phyloP scores from a whole-genome alignment of 2,113 vertebrate species.

The Callionymus lyra region DNA sequence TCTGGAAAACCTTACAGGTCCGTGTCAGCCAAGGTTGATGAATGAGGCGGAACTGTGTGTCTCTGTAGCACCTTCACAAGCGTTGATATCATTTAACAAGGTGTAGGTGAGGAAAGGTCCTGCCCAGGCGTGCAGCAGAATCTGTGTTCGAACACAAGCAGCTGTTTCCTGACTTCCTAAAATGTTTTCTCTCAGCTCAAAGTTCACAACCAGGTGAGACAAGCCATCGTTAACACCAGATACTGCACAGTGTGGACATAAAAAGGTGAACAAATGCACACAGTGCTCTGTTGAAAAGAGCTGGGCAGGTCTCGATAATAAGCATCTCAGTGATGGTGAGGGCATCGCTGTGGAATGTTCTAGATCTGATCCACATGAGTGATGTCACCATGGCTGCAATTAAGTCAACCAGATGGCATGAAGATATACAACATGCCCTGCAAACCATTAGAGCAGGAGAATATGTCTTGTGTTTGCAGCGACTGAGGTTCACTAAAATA shows the following conservation, averaged over 20 bases:
- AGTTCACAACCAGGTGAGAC: conserved; percentile 9
- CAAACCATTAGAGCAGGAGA: conserved; percentile 12
- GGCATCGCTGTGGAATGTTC: conserved; percentile 46
- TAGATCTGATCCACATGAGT: conserved; percentile 41
- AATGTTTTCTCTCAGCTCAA: conserved; percentile 13
- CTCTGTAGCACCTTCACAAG: conserved; percentile 7
- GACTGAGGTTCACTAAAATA: conserved; percentile 17
- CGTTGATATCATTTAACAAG: conserved; percentile 20
- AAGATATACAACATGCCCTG: conserved; percentile 20
- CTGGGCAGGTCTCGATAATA: conserved; percentile 50
- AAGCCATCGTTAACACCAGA: conserved; percentile 15
- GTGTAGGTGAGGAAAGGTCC: conserved; percentile 19
- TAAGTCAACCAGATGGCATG: conserved; percentile 48
- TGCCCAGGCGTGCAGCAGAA: conserved; percentile 5
- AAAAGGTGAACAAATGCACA: neutral
- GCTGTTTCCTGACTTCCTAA: conserved; percentile 22
- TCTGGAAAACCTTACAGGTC: conserved; percentile 6
- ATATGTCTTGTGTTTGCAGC: conserved; percentile 23
- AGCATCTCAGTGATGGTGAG: conserved; percentile 39
- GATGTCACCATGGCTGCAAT: conserved; percentile 42
- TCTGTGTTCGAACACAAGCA: neutral
- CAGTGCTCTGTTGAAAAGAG: conserved; percentile 22
- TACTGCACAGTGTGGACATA: conserved; percentile 27
- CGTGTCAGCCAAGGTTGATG: conserved; percentile 20
- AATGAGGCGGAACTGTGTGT: conserved; percentile 13